phyloP scores from a whole-genome alignment of 2,797 vertebrate species.

The Zalophus californianus region DNA sequence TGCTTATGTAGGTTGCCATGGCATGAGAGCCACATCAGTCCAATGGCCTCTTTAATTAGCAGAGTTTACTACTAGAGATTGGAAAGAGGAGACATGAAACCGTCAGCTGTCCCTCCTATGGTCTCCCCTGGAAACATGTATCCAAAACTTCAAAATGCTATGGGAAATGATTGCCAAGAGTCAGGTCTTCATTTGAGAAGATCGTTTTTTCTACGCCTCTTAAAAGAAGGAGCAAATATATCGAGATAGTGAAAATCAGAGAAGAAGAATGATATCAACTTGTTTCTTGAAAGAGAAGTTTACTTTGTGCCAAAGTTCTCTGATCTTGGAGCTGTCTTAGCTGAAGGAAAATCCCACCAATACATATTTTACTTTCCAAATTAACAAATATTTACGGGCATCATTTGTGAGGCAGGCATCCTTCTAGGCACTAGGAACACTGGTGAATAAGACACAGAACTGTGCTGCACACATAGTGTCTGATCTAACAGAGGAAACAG shows the following conservation, averaged over 20 bases:
- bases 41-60: not conserved
- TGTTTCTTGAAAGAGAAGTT: conserved; percentile 5
- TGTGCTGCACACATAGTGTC: not conserved
- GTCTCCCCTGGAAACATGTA: not conserved
- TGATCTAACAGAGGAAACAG: conserved; percentile 7
- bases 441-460: not conserved
- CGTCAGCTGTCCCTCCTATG: not conserved
- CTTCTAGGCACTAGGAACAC: not conserved
- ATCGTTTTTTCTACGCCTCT: not conserved
- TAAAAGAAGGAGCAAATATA: not conserved
- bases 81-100: not conserved
- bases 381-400: not conserved
- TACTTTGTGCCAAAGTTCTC: not conserved
- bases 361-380: not conserved
- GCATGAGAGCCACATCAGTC: not conserved
- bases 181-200: not conserved
- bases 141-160: not conserved
- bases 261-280: not conserved
- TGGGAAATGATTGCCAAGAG: not conserved
- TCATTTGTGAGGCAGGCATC: not conserved
- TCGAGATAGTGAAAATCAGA: not conserved
- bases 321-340: not conserved
- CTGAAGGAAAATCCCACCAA: not conserved
- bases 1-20: not conserved
- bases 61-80: not conserved